Conservation (phyloP, 2,888 invertebrate genomes). For the Lycaena phlaeas region DNA sequence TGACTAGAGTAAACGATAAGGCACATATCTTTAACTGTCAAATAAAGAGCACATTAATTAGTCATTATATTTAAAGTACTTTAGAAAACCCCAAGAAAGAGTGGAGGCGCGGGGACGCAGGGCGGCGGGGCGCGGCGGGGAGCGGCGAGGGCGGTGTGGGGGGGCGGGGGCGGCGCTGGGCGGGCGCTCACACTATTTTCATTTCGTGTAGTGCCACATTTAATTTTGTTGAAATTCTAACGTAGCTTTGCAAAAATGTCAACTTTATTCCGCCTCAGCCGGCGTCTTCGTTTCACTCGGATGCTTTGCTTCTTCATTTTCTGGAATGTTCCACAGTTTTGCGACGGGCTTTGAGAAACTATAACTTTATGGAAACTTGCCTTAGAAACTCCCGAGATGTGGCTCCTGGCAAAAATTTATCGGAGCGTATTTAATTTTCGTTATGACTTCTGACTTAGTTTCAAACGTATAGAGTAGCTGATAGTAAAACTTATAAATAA, state of each 20-base stretch:
- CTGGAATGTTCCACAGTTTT: slow-evolving; percentile 61
- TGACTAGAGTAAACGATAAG: too few species aligned
- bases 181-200: slow-evolving; percentile 55
- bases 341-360: slow-evolving; percentile 69
- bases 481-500: background rate
- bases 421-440: slow-evolving; percentile 70
- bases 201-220: slow-evolving; percentile 71
- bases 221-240: slow-evolving; percentile 72
- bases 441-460: slow-evolving; percentile 53
- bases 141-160: too few species aligned
- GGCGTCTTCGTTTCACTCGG: slow-evolving; percentile 57
- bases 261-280: slow-evolving; percentile 71
- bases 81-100: too few species aligned
- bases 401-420: slow-evolving; percentile 65
- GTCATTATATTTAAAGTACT: too few species aligned
- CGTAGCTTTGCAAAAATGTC: slow-evolving; percentile 73
- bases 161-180: slow-evolving; percentile 10
- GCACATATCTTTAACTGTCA: too few species aligned
- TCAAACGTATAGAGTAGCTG: background rate
- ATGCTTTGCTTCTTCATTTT: slow-evolving; percentile 67
- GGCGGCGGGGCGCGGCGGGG: too few species aligned
- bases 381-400: slow-evolving; percentile 56
- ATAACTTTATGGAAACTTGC: slow-evolving; percentile 70
- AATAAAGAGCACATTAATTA: too few species aligned
- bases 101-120: too few species aligned